Conservation (phyloP, 2,888 invertebrate genomes). For the Eudasyphora cyanicolor region DNA sequence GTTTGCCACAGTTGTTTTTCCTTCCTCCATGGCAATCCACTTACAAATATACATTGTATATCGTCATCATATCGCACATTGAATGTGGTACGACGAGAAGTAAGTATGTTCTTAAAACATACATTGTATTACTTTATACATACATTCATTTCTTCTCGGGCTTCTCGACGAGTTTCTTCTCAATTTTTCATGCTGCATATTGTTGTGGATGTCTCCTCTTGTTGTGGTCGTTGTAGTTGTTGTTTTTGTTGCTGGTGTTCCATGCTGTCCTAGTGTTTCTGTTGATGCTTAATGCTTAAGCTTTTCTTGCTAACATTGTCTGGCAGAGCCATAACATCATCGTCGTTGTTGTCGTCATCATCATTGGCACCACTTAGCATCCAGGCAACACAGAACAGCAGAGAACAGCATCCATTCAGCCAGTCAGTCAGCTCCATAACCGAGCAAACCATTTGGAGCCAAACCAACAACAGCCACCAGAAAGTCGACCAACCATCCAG, state of each 20-base stretch:
- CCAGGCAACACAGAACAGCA: constrained; percentile 29
- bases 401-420: constrained; percentile 46
- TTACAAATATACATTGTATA: not conserved
- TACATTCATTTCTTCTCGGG: too few relatives aligned
- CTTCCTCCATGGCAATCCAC: not conserved
- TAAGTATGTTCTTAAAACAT: constrained; percentile 1
- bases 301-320: constrained; percentile 54
- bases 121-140: constrained; percentile 25
- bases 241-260: not conserved
- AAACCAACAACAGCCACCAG: constrained; percentile 17
- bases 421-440: not conserved
- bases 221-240: constrained; percentile 11
- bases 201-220: constrained; percentile 1
- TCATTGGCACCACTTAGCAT: constrained; percentile 44
- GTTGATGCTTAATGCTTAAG: constrained; percentile 49
- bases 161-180: constrained; percentile 2
- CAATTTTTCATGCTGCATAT: not conserved
- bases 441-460: constrained; percentile 15
- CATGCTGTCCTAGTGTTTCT: constrained; percentile 39
- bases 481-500: constrained; percentile 29
- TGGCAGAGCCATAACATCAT: constrained; percentile 29
- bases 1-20: not conserved
- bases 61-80: not conserved
- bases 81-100: constrained; percentile 26
- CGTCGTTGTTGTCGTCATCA: constrained; percentile 33